Percentiles rank a stretch among this genome's conserved stretches.
Conservation (phyloP, 2,113 vertebrate genomes). For the Myiagra hebetior region DNA sequence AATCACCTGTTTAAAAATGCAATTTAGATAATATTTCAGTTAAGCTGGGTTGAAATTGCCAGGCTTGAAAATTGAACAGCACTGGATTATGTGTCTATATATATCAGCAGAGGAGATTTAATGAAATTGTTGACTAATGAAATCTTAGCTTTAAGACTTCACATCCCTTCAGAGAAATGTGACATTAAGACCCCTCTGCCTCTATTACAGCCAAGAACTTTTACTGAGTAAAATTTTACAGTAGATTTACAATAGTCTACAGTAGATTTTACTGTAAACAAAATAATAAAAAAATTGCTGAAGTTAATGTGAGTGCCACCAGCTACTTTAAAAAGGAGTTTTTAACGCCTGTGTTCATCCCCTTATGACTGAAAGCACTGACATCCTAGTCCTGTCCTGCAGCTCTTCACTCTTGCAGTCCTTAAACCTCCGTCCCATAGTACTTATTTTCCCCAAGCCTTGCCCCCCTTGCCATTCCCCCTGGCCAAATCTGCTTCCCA, state of each 20-base stretch:
- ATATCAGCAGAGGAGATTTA: conserved; percentile 26
- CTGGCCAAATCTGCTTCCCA: not conserved
- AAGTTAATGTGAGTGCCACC: not conserved
- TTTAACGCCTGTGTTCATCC: not conserved
- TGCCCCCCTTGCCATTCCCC: not conserved
- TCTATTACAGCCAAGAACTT: not conserved
- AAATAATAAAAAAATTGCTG: not conserved
- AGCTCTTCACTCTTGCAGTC: not conserved
- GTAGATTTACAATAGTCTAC: not conserved
- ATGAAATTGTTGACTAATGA: conserved; percentile 35
- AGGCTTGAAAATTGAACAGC: not conserved
- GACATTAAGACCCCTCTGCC: not conserved
- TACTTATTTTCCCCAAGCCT: not conserved
- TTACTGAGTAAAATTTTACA: not conserved
- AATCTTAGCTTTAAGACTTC: conserved; percentile 45
- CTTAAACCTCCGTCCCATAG: not conserved
- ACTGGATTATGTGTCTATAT: conserved; percentile 33
- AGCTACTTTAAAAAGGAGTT: not conserved
- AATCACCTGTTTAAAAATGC: conserved; percentile 6
- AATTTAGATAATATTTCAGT: conserved; percentile 31
- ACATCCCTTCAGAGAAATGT: conserved; percentile 11
- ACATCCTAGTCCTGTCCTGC: not conserved
- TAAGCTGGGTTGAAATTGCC: not conserved
- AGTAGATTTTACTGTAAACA: not conserved
- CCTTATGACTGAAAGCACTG: not conserved